Percentiles rank a stretch among this genome's conserved stretches.
These are phyloP conservation scores for Venustaconcha ellipsiformis DNA, from an alignment of 1,140 invertebrate species.

Conservation along the genomic window DNA sequence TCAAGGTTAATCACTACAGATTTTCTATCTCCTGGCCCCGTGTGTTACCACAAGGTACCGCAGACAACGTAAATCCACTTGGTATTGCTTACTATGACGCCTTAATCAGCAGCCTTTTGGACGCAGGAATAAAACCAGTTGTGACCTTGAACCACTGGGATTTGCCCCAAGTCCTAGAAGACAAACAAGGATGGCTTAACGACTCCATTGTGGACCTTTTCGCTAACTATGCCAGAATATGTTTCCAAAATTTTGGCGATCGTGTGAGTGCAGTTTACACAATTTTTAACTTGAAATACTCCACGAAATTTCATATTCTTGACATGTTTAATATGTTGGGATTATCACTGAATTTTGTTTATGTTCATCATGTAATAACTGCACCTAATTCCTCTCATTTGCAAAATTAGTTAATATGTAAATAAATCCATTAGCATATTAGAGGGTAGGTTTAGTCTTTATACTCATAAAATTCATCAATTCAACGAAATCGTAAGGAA, in stretches of 20 bases:
- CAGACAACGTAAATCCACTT: slow-evolving; percentile 26
- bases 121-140: slow-evolving; percentile 50
- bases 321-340: neutral
- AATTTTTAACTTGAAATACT: neutral
- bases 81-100: slow-evolving; percentile 60
- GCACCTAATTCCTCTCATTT: neutral
- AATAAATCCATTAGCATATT: neutral
- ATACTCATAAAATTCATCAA: too few relatives aligned
- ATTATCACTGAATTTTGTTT: neutral
- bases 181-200: slow-evolving; percentile 71
- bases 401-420: neutral
- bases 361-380: neutral
- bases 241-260: slow-evolving; percentile 65
- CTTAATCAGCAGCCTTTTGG: slow-evolving; percentile 50
- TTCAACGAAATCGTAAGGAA: too few relatives aligned
- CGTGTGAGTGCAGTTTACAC: slow-evolving; percentile 35
- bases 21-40: slow-evolving; percentile 62
- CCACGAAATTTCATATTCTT: neutral
- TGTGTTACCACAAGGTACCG: slow-evolving; percentile 51
- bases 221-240: slow-evolving; percentile 64
- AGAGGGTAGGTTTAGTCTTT: too few relatives aligned
- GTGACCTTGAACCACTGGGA: slow-evolving; percentile 73
- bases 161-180: slow-evolving; percentile 60
- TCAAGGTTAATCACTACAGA: slow-evolving; percentile 55
- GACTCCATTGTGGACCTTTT: slow-evolving; percentile 71